A percentile compares a stretch with the other conserved stretches of the same genome.
Conservation (phyloP, 2,888 invertebrate species). For the Drosophila neutralis region DNA sequence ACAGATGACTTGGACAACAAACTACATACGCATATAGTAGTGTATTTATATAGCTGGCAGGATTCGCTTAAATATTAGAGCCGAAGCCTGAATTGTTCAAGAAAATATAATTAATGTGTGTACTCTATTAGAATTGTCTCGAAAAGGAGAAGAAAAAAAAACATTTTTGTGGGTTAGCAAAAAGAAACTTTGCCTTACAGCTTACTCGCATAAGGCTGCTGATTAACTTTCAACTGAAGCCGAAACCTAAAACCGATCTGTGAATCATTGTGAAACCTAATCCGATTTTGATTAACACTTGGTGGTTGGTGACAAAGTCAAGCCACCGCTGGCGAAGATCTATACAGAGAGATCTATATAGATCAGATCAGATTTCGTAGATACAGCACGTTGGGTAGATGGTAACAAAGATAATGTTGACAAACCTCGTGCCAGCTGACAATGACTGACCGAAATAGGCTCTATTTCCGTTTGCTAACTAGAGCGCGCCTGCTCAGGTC, state of each 20-base stretch:
- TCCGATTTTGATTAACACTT: constrained; percentile 42
- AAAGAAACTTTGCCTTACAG: neutral
- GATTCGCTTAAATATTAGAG: neutral
- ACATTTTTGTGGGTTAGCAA: neutral
- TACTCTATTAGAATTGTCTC: neutral
- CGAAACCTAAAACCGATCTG: constrained; percentile 12
- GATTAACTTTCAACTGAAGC: constrained; percentile 20
- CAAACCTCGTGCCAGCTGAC: constrained; percentile 42
- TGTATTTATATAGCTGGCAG: neutral
- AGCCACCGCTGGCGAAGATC: constrained; percentile 7
- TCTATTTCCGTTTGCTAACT: constrained; percentile 64
- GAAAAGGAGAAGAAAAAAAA: neutral
- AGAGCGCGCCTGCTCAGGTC: constrained; percentile 35
- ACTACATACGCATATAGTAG: neutral
- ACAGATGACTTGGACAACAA: neutral
- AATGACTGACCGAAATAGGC: constrained; percentile 58
- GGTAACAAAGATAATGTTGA: constrained; percentile 60
- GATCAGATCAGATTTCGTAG: constrained; percentile 31
- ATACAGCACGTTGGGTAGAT: constrained; percentile 13
- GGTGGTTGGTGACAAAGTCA: constrained; percentile 47
- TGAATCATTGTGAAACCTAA: constrained; percentile 15
- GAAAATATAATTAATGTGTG: neutral
- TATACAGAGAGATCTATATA: constrained; percentile 22
- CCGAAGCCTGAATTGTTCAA: neutral
- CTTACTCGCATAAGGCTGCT: neutral